These are phyloP conservation scores for Crotalus tigris DNA, from an alignment of 2,113 vertebrate species.

Conservation along the genomic window DNA sequence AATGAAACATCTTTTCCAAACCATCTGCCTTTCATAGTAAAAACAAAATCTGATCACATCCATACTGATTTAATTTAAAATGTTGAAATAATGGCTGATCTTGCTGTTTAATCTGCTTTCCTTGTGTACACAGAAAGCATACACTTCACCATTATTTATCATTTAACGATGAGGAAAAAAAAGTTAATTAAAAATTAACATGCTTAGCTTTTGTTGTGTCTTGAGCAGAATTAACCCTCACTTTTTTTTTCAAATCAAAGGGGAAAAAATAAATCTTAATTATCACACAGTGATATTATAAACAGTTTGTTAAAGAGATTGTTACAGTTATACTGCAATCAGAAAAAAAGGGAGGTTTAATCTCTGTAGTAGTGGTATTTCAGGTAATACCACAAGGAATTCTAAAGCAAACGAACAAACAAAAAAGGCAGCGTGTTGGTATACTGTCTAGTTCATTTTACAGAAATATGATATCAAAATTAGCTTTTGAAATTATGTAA, in stretches of 20 bases:
- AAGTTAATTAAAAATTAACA: conserved; percentile 17
- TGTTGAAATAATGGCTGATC: conserved; percentile 3
- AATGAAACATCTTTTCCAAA: conserved; percentile 40
- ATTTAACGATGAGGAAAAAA: background rate
- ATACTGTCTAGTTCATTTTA: no score
- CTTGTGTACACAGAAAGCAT: background rate
- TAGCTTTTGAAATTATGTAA: background rate
- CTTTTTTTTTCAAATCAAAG: background rate
- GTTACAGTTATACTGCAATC: background rate
- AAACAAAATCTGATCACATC: background rate
- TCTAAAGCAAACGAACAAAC: background rate
- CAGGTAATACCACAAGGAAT: accelerated
- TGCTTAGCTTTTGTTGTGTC: background rate
- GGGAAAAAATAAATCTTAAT: conserved; percentile 6
- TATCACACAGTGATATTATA: background rate
- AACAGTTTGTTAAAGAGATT: conserved; percentile 9
- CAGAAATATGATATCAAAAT: background rate
- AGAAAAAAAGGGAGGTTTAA: background rate
- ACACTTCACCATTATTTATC: background rate
- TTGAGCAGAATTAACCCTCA: background rate
- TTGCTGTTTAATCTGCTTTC: conserved; percentile 10
- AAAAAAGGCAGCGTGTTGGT: background rate
- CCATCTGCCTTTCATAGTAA: background rate
- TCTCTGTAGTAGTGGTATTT: background rate
- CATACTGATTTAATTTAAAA: conserved; percentile 17